Evolutionary conservation across 2,113 vertebrate genomes (phyloP).

Genomic region (Chrysemys picta): DNA sequence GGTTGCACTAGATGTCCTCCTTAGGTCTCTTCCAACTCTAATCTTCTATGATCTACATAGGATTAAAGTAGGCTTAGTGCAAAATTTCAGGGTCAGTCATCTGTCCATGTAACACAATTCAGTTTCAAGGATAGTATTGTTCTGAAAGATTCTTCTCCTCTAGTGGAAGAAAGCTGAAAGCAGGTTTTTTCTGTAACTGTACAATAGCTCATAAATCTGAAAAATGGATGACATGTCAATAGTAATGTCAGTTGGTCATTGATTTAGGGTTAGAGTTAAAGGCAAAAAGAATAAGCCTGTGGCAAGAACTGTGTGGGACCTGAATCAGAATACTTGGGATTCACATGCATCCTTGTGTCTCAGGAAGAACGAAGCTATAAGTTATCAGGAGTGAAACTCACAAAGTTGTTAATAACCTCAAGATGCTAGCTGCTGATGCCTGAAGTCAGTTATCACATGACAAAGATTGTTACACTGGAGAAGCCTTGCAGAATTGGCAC

Average conservation of each 20-base stretch:
- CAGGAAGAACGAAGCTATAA: not conserved
- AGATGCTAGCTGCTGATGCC: not conserved
- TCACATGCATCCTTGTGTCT: not conserved
- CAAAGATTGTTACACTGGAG: not conserved
- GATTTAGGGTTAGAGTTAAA: not conserved
- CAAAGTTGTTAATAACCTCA: not conserved
- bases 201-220: not conserved
- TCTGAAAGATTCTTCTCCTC: not conserved
- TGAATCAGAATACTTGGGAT: not conserved
- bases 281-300: not conserved
- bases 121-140: not conserved
- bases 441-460: accelerated
- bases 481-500: not conserved
- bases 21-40: no score
- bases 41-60: not conserved
- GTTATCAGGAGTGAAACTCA: not conserved
- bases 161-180: not conserved
- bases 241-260: not conserved
- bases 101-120: not conserved
- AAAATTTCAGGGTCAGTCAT: not conserved
- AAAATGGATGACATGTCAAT: accelerated
- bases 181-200: not conserved
- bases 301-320: not conserved
- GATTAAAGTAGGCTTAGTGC: not conserved
- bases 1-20: no score